Base-by-base conservation (phyloP, 2,113 vertebrate genomes). In the Sardina pilchardus region DNA sequence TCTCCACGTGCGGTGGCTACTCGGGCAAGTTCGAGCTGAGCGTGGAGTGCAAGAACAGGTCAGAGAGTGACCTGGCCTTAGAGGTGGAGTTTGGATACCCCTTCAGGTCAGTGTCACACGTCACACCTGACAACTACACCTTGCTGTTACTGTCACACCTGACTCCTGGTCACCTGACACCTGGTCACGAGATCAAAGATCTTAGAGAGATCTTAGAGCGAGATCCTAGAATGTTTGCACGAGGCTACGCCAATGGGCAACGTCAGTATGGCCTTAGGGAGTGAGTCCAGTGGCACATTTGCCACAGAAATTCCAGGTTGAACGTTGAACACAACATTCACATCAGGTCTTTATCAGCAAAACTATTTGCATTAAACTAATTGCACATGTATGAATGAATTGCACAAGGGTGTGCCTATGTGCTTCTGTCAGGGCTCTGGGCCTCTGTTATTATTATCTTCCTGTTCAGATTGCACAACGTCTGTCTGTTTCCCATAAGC, bases 1-100 rank as follows among this genome's bases (percentile, higher is more conserved):
- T 98, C 90, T 96, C 97, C 21, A 98, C 97, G 85, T 97, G 97
- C 67, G 97, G 97, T 90, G 96, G 96, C 88, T 98, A 98, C 94
- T 94, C 93, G 4, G 97, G 97, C 90, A 95, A 96, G 94, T 96
- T 98, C 89, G 95, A 94, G 91, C 94, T 98, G 94, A 96, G 94
- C 5, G 96, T 98, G 91, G 95, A 97, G 83, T 97, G 97, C 94
- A 94, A 94, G 92, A 96, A 97, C 95, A 96, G 95, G 90, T 95
- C 94, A 0, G 94, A 96, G 84, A 97, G 97, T 82, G 91, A 97
- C 92, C 95, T 96, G 85, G 94, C 89, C 89, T 96, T 98, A 82
- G 93, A 96, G 88, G 97, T 98, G 88, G 92, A 97, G 90, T 98
- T 98, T 88, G 95, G 96, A 87, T 98, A 98, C 90, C 97, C 97